Percentiles rank a stretch among this genome's conserved stretches.
Conservation (phyloP, 2,888 invertebrate genomes). For the Eupithecia inturbata region DNA sequence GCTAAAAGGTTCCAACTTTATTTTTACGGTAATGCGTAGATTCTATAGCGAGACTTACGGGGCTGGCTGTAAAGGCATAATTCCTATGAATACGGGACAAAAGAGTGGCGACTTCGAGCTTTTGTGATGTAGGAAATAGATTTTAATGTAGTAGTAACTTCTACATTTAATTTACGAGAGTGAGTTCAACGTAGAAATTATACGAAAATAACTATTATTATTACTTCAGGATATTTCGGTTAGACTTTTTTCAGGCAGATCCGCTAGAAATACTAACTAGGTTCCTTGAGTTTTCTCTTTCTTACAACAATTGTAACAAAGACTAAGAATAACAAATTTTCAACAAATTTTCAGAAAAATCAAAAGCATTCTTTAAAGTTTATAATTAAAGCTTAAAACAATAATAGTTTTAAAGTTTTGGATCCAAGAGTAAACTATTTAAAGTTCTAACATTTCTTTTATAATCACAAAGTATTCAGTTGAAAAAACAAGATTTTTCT, state of each 20-base stretch:
- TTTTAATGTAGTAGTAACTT: neutral
- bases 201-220: neutral
- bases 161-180: neutral
- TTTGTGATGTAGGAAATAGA: neutral
- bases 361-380: neutral
- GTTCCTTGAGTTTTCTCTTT: neutral
- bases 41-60: slow-evolving; percentile 60
- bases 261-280: neutral
- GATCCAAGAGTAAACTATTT: neutral
- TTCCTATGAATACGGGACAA: slow-evolving; percentile 45
- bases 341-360: neutral
- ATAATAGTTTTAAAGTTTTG: neutral
- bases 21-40: slow-evolving; percentile 73
- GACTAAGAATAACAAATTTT: neutral
- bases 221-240: neutral
- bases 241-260: neutral
- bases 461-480: neutral
- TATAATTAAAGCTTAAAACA: neutral
- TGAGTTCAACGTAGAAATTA: neutral
- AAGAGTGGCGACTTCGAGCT: neutral
- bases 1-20: slow-evolving; percentile 71
- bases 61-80: slow-evolving; percentile 53
- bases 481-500: neutral
- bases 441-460: neutral
- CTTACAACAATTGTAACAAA: neutral